Base-by-base conservation (phyloP, 2,888 invertebrate genomes). In the Thyatira batis region DNA sequence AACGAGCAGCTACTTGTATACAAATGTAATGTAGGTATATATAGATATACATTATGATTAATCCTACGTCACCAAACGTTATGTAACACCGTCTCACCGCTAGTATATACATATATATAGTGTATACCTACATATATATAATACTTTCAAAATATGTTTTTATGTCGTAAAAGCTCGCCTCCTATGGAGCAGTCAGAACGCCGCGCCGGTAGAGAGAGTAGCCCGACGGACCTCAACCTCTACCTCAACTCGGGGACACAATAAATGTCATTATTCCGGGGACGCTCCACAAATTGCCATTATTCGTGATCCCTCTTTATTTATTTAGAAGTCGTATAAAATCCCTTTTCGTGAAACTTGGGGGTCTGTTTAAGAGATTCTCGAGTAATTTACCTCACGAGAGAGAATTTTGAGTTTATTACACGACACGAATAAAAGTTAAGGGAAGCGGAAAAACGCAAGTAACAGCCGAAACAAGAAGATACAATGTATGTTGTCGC, bases 371-470 rank as follows among this genome's bases (percentile, higher is more conserved):
- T 45, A 53, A 53, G 30, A 50, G 50, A 51, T 50, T 54, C 52
- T 59, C 33, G 54, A 54, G 54, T 49, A 52, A 54, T 59, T 56
- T 52, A 48, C 33, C 30, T 51, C 43, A 50, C 50, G 49, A 55
- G 53, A 20, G 28, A 45, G 52, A 52, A 33, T 23, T 45, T 23
- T 23, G 11, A 45, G 51, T 57, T 57, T 52, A 57, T 57, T 51
- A 55, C 49, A 45, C 33, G 46, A 54, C 45, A 49, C 33, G 33
- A 50, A 53, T 51, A 52, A 53, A 55, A 58, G 45, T 49, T 54
- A 21, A 44, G 21, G 23, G 50, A 4, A 49, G 43, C 53, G 54
- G 28, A 43, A 52, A 50, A 54, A 52, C 45, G 50, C 55, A 50
- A 57, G 55, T 54, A 28, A 56, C 45, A 45, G 45, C 52, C 49